Percentiles rank a stretch among this genome's conserved stretches.
Evolutionary conservation across 2,797 vertebrate genomes (phyloP).

Genomic region (Chrosomus eos): DNA sequence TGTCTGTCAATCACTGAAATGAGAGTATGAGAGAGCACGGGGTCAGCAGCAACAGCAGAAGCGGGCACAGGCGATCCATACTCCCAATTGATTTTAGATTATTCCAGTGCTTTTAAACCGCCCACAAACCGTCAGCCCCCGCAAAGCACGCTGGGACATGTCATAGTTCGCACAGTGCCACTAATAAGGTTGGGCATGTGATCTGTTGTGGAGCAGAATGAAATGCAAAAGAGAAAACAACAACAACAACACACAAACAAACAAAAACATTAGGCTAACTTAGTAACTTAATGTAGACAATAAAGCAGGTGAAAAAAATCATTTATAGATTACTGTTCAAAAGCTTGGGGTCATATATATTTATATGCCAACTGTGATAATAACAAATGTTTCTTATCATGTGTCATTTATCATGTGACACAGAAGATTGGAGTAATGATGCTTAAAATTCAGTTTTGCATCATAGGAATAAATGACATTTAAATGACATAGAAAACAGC

Average conservation of each 20-base stretch:
- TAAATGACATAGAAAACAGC: not conserved
- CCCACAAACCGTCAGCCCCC: constrained; percentile 21
- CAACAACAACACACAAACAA: not conserved
- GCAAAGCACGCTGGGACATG: constrained; percentile 60
- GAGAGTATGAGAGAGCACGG: constrained; percentile 9
- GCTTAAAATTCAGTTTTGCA: not conserved
- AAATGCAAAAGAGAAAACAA: not conserved
- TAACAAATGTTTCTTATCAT: not conserved
- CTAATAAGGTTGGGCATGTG: constrained; percentile 14
- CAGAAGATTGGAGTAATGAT: not conserved
- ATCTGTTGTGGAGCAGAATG: constrained; percentile 22
- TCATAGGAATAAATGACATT: not conserved
- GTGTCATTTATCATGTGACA: not conserved
- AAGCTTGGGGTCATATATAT: not conserved
- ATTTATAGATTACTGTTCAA: not conserved
- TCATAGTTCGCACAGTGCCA: constrained; percentile 34
- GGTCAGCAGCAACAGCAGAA: constrained; percentile 42
- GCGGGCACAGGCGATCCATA: constrained; percentile 68
- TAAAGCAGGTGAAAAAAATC: not conserved
- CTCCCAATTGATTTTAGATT: constrained; percentile 75
- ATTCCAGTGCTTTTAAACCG: constrained; percentile 59
- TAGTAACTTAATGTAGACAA: not conserved
- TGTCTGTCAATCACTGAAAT: constrained; percentile 63
- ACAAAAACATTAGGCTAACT: constrained; percentile 20
- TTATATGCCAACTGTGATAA: not conserved